Evolutionary conservation across 2,888 invertebrate species (phyloP), one percentile per base, ranked within the genome.

Genomic region (Ischnus inquisitorius): DNA sequence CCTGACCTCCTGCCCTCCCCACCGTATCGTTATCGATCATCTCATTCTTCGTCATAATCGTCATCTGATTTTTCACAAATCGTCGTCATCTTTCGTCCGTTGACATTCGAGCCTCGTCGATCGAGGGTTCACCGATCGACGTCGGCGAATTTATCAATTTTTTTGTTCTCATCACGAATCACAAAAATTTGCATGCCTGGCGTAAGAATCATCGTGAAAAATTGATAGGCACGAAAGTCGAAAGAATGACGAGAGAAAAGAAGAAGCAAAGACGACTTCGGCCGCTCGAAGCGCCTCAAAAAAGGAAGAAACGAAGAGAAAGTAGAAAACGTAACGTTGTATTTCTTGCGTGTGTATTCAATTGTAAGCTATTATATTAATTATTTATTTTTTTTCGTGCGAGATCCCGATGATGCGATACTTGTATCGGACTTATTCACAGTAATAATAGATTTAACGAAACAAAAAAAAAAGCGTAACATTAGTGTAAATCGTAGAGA

Each of bases 61-160:
- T 80, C 83, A 86, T 77, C 69, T 78, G 79, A 82, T 83, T 84
- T 77, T 74, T 83, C 72, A 80, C 79, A 34, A 51, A 72, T 54
- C 62, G 39, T 82, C 79, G 41, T 48, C 19, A 74, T 71, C 64
- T 41, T 60, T 78, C 65, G 77, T 83, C 67, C 78, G 67, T 80
- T 64, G 60, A 77, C 64, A 43, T 75, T 64, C 43, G 28, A 62
- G 46, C n/a, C 46, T 46, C 4, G 34, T 72, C 14, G 60, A 67
- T 71, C 39, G 41, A 16, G 19, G 19, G 8, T 28, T 54, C 16
- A 67, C 54, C 34, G 60, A 77, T 82, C 48, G 79, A 78, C 65
- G 25, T 51, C 71, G 57, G 41, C 60, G 62, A 72, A 22, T 72
- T 68, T 84, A 51, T 79, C 69, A 28, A 16, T 65, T 57, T 48